Conservation (phyloP, 2,113 vertebrate genomes). For the Otocyon megalotis region DNA sequence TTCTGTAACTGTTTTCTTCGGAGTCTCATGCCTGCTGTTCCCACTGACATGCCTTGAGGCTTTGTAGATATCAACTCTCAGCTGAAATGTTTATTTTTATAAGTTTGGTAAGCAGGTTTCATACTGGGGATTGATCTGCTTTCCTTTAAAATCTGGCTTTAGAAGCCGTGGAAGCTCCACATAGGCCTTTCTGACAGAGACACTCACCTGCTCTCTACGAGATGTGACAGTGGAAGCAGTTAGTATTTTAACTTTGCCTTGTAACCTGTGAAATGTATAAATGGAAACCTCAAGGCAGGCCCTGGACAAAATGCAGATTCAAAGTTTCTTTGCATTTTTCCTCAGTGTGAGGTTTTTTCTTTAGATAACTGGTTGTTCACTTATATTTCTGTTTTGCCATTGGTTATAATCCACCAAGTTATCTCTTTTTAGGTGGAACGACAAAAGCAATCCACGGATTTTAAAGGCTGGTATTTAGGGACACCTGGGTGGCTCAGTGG, state of each 20-base stretch:
- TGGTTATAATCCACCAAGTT: conserved; percentile 3
- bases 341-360: background rate
- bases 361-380: background rate
- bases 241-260: conserved; percentile 59
- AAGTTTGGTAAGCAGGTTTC: conserved; percentile 71
- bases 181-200: conserved; percentile 20
- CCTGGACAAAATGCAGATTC: conserved; percentile 1
- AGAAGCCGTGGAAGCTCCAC: conserved; percentile 48
- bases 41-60: conserved; percentile 57
- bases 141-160: conserved; percentile 58
- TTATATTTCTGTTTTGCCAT: background rate
- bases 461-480: background rate
- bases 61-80: conserved; percentile 57
- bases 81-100: conserved; percentile 63
- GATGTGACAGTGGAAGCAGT: background rate
- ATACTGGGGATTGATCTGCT: conserved; percentile 60
- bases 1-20: conserved; percentile 25
- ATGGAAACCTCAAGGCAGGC: background rate
- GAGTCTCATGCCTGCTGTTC: conserved; percentile 25
- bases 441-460: background rate
- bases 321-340: conserved; percentile 40
- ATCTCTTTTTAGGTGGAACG: background rate
- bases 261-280: conserved; percentile 13
- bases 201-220: background rate
- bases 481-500: too few relatives aligned